These are phyloP conservation scores for Genyomyrus donnyi DNA, from an alignment of 2,113 vertebrate species.

Conservation along the genomic window DNA sequence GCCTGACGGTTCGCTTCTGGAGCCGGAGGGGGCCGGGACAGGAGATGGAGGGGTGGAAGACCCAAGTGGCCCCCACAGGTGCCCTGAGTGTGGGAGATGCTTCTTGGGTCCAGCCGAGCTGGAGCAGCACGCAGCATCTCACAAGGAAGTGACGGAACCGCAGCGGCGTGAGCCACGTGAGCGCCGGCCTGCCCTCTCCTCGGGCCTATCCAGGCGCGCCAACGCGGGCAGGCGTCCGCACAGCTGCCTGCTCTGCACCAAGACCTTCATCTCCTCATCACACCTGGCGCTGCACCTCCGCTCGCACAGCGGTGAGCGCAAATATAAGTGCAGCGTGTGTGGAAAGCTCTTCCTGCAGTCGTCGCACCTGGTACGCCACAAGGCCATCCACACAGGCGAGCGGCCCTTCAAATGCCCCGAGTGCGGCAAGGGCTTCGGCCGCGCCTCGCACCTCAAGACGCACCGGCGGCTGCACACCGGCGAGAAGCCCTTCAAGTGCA, in stretches of 20 bases:
- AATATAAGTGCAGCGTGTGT: conserved; percentile 53
- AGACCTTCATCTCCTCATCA: conserved; percentile 59
- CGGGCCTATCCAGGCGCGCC: conserved; percentile 33
- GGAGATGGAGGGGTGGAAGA: background rate
- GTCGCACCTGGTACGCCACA: conserved; percentile 60
- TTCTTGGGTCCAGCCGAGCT: background rate
- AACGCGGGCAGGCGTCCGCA: conserved; percentile 48
- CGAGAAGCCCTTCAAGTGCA: conserved; percentile 65
- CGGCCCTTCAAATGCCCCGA: conserved; percentile 62
- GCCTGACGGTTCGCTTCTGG: background rate
- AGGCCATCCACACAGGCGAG: conserved; percentile 58
- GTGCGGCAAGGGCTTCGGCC: conserved; percentile 61
- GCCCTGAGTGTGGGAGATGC: background rate
- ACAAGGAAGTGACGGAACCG: background rate
- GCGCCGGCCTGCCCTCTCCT: conserved; percentile 27
- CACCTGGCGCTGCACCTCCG: conserved; percentile 58
- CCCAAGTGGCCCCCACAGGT: background rate
- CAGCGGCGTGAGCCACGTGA: conserved; percentile 43
- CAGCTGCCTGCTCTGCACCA: conserved; percentile 51
- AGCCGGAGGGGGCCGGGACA: background rate
- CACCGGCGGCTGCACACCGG: conserved; percentile 65
- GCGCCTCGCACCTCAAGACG: conserved; percentile 63
- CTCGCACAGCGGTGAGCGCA: conserved; percentile 54
- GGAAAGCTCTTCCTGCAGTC: conserved; percentile 61
- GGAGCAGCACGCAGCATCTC: background rate